These are phyloP conservation scores for Alviniconcha marisindica DNA, from an alignment of 1,140 invertebrate genomes.

Conservation along the genomic window DNA sequence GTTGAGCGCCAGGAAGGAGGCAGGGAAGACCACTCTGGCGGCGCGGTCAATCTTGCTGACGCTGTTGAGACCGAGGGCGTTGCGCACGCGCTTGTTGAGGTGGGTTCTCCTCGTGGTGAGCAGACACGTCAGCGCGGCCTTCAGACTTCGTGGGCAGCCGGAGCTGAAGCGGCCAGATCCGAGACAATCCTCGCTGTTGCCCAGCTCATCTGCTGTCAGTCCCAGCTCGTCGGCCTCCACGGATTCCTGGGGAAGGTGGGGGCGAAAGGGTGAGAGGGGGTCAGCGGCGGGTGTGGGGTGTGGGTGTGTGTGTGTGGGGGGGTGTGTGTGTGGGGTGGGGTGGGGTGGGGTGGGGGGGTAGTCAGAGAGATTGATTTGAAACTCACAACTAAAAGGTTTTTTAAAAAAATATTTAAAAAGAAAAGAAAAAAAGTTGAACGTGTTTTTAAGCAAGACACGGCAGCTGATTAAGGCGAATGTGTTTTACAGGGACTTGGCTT, in stretches of 20 bases:
- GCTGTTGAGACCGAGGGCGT: constrained; percentile 65
- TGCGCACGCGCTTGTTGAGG: constrained; percentile 52
- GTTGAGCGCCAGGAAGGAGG: constrained; percentile 76
- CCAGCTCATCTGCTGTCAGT: neutral
- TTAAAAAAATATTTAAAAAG: too few species aligned
- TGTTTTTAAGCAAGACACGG: neutral
- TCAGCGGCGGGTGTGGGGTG: neutral
- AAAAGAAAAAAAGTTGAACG: too few species aligned
- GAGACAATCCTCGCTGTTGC: neutral
- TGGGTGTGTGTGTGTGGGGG: neutral
- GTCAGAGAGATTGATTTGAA: neutral
- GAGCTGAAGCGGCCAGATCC: neutral
- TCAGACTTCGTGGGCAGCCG: constrained; percentile 46
- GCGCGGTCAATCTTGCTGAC: constrained; percentile 78
- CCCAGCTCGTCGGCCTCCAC: constrained; percentile 18
- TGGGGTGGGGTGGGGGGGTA: neutral
- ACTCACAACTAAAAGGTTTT: too few species aligned
- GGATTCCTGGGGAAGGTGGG: neutral
- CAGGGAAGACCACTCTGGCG: constrained; percentile 77
- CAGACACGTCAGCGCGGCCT: constrained; percentile 21
- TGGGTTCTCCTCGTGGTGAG: constrained; percentile 15
- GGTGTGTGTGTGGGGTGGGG: neutral
- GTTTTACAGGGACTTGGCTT: too few species aligned
- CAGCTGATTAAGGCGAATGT: too few species aligned
- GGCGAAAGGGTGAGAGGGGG: neutral